phyloP scores from a whole-genome alignment of 2,797 vertebrate genomes.

The Acropternis orthonyx region DNA sequence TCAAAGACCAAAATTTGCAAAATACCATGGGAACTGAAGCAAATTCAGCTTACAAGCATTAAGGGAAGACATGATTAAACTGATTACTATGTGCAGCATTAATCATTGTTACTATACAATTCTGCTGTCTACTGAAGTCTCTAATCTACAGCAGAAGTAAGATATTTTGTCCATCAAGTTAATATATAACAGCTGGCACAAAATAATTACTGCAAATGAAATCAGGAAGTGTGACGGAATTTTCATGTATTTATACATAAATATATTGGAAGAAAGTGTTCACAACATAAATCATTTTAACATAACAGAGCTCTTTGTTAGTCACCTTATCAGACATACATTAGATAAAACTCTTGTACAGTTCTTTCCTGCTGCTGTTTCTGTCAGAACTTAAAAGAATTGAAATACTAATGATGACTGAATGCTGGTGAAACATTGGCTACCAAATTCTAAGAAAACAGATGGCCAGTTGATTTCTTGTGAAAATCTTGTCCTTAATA shows the following conservation, averaged over 20 bases:
- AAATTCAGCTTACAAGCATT: constrained; percentile 5
- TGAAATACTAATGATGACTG: not conserved
- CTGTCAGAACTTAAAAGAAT: not conserved
- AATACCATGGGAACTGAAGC: constrained; percentile 25
- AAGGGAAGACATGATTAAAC: constrained; percentile 44
- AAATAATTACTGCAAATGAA: constrained; percentile 39
- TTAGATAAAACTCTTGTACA: not conserved
- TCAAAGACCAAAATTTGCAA: constrained; percentile 36
- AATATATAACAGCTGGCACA: constrained; percentile 24
- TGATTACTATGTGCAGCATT: not conserved
- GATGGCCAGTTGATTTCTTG: not conserved
- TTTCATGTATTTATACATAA: not conserved
- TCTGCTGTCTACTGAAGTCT: not conserved
- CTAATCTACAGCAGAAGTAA: not conserved
- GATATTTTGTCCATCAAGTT: not conserved
- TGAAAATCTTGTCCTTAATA: not conserved
- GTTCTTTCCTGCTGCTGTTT: not conserved
- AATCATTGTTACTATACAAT: not conserved
- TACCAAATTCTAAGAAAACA: not conserved
- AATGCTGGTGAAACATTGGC: not conserved
- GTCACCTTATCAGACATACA: not conserved
- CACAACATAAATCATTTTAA: not conserved
- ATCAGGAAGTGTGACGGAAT: not conserved
- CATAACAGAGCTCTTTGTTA: not conserved
- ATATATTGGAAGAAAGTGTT: not conserved